phyloP scores from a whole-genome alignment of 2,888 invertebrate genomes.

The Automeris io region DNA sequence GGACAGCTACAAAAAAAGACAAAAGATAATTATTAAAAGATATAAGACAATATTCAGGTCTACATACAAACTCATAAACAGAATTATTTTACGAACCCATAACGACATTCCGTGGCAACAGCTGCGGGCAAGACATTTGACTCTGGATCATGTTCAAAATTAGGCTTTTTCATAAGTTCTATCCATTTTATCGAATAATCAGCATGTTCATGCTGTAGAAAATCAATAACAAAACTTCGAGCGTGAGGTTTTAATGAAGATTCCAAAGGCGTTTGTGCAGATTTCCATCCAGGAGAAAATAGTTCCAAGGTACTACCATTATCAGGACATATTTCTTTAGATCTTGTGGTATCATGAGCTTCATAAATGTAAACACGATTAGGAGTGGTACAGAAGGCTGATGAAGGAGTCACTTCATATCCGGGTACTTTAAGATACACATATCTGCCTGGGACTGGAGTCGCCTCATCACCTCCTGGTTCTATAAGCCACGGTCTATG shows the following conservation, averaged over 20 bases:
- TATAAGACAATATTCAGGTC: not conserved
- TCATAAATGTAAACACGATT: constrained; percentile 85
- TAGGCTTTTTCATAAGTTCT: constrained; percentile 83
- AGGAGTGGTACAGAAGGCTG: constrained; percentile 79
- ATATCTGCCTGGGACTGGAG: constrained; percentile 78
- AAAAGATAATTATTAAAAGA: not conserved
- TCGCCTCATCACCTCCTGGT: constrained; percentile 83
- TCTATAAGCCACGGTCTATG: constrained; percentile 88
- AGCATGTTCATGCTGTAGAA: constrained; percentile 83
- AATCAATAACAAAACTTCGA: constrained; percentile 85
- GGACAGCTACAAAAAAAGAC: constrained; percentile 80
- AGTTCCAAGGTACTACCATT: constrained; percentile 77
- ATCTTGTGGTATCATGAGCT: constrained; percentile 79
- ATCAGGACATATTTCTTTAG: constrained; percentile 82
- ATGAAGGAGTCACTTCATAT: constrained; percentile 69
- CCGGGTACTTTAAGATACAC: constrained; percentile 84
- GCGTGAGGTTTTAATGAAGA: constrained; percentile 75
- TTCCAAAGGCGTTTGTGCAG: constrained; percentile 58
- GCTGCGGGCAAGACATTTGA: constrained; percentile 71
- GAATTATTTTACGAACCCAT: constrained; percentile 74
- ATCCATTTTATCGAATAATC: constrained; percentile 87
- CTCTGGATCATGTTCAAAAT: constrained; percentile 64
- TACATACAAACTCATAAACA: constrained; percentile 4
- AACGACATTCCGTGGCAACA: constrained; percentile 79
- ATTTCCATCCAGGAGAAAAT: constrained; percentile 84